Base-by-base conservation (phyloP, 2,797 vertebrate species). In the Aythya fuligula region DNA sequence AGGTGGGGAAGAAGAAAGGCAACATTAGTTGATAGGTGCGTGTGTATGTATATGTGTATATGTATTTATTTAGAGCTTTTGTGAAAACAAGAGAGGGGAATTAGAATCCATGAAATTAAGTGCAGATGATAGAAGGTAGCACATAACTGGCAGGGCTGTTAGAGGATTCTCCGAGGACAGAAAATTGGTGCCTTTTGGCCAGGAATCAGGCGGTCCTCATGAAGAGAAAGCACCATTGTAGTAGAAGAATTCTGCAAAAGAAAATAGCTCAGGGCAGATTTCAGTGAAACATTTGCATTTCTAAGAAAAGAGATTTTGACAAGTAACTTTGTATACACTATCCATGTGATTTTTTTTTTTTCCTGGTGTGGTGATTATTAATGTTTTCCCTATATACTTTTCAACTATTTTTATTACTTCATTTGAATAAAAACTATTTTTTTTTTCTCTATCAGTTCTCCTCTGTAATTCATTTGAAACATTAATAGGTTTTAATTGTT, bases 281-380 rank as follows among this genome's bases (percentile, higher is more conserved):
- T 89, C 7, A 38, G 9, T 75, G 34, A 73, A 81, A 47, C 38
- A 62, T 72, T 85, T 82, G 8, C 6, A 2, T 56, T 82, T 70
- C 41, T 69, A 56, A 13, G 18, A 58, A 64, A 70, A 79, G 13
- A 75, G 18, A 66, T 49, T 79, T 73, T 80, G 16, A 19, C 6
- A 60, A 41, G 14, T 76, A 58, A 62, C 73, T 69, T 2, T 51
- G 3, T 25, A 32, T 66, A 41, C 2, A 27, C 0, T 32, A 38
- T 47, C 21, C 10, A 27, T 30, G 11, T 41, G 8, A 21, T 15
- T 39, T 43, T 39, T 11, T 70, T 87, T 39, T 43, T 65, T 56
- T 56, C 19, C 28, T 32, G 15, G 58, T 0, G 0, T 38, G 3
- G 0, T 64, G 9, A 24, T 71, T 67, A 41, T 65, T 65, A 66